Conservation (phyloP, 2,113 vertebrate genomes). For the Percopsis transmontana region DNA sequence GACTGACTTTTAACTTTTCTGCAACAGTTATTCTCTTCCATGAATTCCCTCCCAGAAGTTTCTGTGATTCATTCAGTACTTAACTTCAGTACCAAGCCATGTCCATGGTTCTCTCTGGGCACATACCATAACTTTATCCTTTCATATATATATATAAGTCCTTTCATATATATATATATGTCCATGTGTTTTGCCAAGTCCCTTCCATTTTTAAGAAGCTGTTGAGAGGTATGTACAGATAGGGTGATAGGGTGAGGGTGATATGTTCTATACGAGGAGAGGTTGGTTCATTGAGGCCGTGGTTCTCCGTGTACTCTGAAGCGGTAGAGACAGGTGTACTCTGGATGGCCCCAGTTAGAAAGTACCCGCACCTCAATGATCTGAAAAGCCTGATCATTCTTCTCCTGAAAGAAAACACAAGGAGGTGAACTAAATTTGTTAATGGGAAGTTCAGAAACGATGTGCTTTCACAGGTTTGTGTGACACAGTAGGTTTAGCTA, state of each 20-base stretch:
- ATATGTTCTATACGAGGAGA: constrained; percentile 27
- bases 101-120: constrained; percentile 31
- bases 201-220: constrained; percentile 23
- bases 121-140: constrained; percentile 41
- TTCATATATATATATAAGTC: constrained; percentile 19
- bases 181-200: constrained; percentile 27
- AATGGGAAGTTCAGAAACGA: no score
- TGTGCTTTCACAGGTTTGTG: neutral
- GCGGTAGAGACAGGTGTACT: constrained; percentile 94
- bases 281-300: constrained; percentile 50
- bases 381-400: constrained; percentile 81
- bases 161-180: constrained; percentile 32
- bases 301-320: constrained; percentile 86
- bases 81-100: constrained; percentile 33
- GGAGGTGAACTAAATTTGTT: constrained; percentile 2
- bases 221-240: constrained; percentile 64
- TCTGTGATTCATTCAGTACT: constrained; percentile 34
- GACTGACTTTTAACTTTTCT: constrained; percentile 48
- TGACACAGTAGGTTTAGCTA: constrained; percentile 52
- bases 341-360: constrained; percentile 93
- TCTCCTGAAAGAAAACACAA: constrained; percentile 74
- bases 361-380: constrained; percentile 91
- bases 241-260: constrained; percentile 34
- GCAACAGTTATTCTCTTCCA: constrained; percentile 39
- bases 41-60: constrained; percentile 37